Evolutionary conservation across 2,888 invertebrate species (phyloP), one percentile per base, ranked within the genome.

Genomic region (Lasius platythorax): DNA sequence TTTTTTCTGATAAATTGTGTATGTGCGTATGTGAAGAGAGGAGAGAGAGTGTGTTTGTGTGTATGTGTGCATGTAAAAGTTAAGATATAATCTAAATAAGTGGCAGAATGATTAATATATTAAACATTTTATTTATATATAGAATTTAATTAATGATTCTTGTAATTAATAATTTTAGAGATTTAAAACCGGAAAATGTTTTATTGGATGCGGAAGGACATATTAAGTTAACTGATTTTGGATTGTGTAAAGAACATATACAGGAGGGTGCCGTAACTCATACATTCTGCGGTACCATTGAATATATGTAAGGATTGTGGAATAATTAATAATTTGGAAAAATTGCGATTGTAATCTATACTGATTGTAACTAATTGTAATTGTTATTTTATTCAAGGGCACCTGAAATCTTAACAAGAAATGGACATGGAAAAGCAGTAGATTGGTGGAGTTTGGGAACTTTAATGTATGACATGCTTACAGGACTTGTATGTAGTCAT

Each of bases 361-460:
- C 6, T 63, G 12, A 63, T 78, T 8, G 37, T 75, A 64, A 11
- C 15, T 23, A 23, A 23, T 23, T 23, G 23, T 23, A 23, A 23
- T 23, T 23, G 66, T 30, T 61, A 40, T 43, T 66, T 46, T 76
- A 73, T 79, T 37, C 70, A 76, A 99, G 99, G 99, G 99, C 99
- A 84, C 99, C 99, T 70, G 99, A 99, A 96, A 99, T 99, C 94
- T 96, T 99, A 93, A 98, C 98, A 87, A 96, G 99, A 94, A 98
- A 97, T 95, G 99, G 99, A 56, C 99, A 99, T 96, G 99, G 99
- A 30, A 99, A 99, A 96, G 99, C 99, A 63, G 99, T 99, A 0
- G 99, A 99, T 95, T 99, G 99, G 99, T 99, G 99, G 99, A 99
- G 99, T 93, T 96, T 99, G 87, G 99, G 99, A 91, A 99, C 99